Evolutionary conservation across 2,888 invertebrate genomes (phyloP).

Genomic region (Cantharis flavilabris): DNA sequence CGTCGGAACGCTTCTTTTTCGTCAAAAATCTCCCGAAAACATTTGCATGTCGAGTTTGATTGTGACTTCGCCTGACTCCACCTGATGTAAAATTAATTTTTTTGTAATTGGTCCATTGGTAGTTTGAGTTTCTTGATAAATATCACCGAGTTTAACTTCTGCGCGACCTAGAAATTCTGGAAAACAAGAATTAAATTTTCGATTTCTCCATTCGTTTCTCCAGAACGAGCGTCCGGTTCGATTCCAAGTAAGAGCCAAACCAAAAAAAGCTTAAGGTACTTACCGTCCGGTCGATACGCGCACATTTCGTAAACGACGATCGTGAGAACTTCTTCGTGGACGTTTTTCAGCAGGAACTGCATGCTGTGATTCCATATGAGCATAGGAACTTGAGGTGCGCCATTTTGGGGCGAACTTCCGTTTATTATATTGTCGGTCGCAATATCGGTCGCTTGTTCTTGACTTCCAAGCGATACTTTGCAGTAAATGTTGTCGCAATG

Average conservation of each 20-base stretch:
- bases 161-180: slow-evolving; percentile 73
- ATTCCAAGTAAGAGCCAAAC: neutral
- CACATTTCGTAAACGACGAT: slow-evolving; percentile 74
- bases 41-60: slow-evolving; percentile 73
- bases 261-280: slow-evolving; percentile 35
- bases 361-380: slow-evolving; percentile 76
- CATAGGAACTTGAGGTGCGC: slow-evolving; percentile 46
- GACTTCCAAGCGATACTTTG: slow-evolving; percentile 73
- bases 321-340: slow-evolving; percentile 69
- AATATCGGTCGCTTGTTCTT: slow-evolving; percentile 69
- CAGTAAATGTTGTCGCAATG: slow-evolving; percentile 68
- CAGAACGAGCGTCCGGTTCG: neutral
- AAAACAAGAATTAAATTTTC: slow-evolving; percentile 5
- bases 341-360: slow-evolving; percentile 75
- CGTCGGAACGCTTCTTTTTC: neutral
- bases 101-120: slow-evolving; percentile 68
- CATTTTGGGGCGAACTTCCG: slow-evolving; percentile 49
- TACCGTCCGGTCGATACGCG: slow-evolving; percentile 74
- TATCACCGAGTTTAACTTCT: slow-evolving; percentile 68
- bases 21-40: slow-evolving; percentile 52
- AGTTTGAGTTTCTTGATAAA: slow-evolving; percentile 62
- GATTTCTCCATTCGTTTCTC: neutral
- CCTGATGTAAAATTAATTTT: slow-evolving; percentile 68
- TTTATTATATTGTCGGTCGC: slow-evolving; percentile 59
- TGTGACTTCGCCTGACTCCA: slow-evolving; percentile 69